Conservation (phyloP, 35 echinoderm and acorn worm species). For the Ophioderma brevispina region DNA sequence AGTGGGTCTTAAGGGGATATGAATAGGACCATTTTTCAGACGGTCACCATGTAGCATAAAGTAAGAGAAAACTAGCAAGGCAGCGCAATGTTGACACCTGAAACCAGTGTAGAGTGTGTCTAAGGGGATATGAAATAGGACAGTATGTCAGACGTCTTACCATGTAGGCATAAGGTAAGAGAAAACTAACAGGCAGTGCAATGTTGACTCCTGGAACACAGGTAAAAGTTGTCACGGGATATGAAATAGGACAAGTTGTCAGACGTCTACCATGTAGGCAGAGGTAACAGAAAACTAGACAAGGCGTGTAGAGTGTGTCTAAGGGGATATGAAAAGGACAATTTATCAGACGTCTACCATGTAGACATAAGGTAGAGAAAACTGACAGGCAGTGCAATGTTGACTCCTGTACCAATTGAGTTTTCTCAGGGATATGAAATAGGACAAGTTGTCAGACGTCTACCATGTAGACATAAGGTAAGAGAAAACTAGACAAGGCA, state of each 20-base stretch:
- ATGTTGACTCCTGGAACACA: slow-evolving; percentile 75
- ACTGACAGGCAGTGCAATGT: slow-evolving; percentile 71
- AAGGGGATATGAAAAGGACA: slow-evolving; percentile 66
- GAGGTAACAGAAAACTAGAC: slow-evolving; percentile 32
- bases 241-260: slow-evolving; percentile 69
- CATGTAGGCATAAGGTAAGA: slow-evolving; percentile 95
- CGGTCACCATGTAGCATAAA: slow-evolving; percentile 91
- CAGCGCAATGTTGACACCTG: slow-evolving; percentile 54
- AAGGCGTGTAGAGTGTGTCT: slow-evolving; percentile 86
- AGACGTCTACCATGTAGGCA: slow-evolving; percentile 83
- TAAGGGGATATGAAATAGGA: slow-evolving; percentile 68
- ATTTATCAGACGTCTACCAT: slow-evolving; percentile 67
- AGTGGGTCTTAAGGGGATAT: slow-evolving; percentile 75
- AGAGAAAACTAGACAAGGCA: background rate
- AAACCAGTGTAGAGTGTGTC: slow-evolving; percentile 87
- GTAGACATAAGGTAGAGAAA: slow-evolving; percentile 79
- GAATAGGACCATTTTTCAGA: slow-evolving; percentile 61
- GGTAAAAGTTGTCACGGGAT: slow-evolving; percentile 73
- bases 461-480: slow-evolving; percentile 96
- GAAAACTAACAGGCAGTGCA: slow-evolving; percentile 61
- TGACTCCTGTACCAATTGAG: slow-evolving; percentile 69
- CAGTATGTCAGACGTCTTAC: slow-evolving; percentile 65
- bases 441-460: slow-evolving; percentile 64
- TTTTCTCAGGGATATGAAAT: slow-evolving; percentile 68
- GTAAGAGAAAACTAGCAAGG: slow-evolving; percentile 82